These are phyloP conservation scores for Dorcus parallelipipedus DNA, from an alignment of 2,888 invertebrate genomes.

Conservation along the genomic window DNA sequence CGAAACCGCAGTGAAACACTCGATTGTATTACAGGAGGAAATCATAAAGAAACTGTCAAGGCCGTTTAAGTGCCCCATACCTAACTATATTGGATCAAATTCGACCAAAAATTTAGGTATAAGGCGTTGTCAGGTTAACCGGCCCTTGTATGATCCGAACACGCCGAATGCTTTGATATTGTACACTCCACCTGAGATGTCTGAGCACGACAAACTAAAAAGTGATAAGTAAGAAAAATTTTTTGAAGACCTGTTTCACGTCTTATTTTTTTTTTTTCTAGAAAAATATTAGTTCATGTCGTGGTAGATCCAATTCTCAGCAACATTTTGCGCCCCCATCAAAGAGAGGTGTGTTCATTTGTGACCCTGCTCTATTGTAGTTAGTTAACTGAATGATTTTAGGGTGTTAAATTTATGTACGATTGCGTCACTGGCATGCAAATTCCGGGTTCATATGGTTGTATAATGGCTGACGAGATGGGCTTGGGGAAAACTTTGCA, in stretches of 20 bases:
- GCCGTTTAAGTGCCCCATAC: conserved; percentile 91
- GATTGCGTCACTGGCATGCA: conserved; percentile 94
- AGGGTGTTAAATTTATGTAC: conserved; percentile 98
- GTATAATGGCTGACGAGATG: conserved; percentile 99
- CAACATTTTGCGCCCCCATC: conserved; percentile 92
- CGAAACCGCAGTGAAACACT: background rate
- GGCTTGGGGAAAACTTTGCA: conserved; percentile 97
- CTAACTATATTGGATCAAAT: conserved; percentile 75
- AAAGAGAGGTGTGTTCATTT: conserved; percentile 65
- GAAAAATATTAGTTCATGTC: conserved; percentile 78
- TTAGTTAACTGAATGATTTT: conserved; percentile 19
- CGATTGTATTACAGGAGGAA: conserved; percentile 58
- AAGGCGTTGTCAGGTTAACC: conserved; percentile 57
- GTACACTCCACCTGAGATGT: conserved; percentile 77
- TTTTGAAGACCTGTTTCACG: background rate
- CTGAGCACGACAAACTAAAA: conserved; percentile 85
- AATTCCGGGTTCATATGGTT: conserved; percentile 84
- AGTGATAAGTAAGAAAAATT: conserved; percentile 57
- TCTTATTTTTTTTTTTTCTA: conserved; percentile 35
- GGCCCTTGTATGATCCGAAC: conserved; percentile 86
- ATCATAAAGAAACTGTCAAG: conserved; percentile 76
- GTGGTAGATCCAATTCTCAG: conserved; percentile 94
- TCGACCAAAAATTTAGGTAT: conserved; percentile 79
- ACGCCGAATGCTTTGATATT: conserved; percentile 90
- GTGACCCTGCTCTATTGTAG: background rate